These are phyloP conservation scores for Omphaloscelis lunosa DNA, from an alignment of 2,888 invertebrate species.

Conservation along the genomic window DNA sequence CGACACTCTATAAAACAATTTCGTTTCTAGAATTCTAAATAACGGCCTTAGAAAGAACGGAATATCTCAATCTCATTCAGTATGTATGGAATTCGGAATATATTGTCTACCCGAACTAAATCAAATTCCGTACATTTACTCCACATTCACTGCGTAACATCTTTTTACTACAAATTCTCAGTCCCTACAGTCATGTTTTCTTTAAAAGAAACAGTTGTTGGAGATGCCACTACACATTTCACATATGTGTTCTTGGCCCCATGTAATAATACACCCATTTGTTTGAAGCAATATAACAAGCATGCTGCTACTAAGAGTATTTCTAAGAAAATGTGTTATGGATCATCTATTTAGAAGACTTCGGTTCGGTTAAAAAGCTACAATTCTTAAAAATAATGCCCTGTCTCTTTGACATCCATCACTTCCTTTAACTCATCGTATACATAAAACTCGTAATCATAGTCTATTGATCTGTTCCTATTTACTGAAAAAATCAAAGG, in stretches of 20 bases:
- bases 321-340: background rate
- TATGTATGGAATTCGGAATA: conserved; percentile 30
- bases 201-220: background rate
- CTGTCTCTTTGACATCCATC: background rate
- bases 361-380: background rate
- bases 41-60: background rate
- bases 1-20: background rate
- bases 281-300: conserved; percentile 1
- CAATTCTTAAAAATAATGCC: background rate
- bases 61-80: conserved; percentile 28
- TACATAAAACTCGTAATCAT: background rate
- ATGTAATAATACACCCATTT: conserved; percentile 13
- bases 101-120: conserved; percentile 26
- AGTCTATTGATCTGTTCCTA: background rate
- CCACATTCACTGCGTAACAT: conserved; percentile 7
- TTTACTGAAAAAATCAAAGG: background rate
- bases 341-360: background rate
- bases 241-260: background rate
- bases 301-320: background rate
- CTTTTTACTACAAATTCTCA: conserved; percentile 12
- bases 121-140: conserved; percentile 32
- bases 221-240: background rate
- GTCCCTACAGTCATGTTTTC: background rate
- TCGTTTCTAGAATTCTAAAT: conserved; percentile 1
- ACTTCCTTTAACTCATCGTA: background rate